These are phyloP conservation scores for Latrodectus hesperus DNA, from an alignment of 2,888 invertebrate species.

Conservation along the genomic window DNA sequence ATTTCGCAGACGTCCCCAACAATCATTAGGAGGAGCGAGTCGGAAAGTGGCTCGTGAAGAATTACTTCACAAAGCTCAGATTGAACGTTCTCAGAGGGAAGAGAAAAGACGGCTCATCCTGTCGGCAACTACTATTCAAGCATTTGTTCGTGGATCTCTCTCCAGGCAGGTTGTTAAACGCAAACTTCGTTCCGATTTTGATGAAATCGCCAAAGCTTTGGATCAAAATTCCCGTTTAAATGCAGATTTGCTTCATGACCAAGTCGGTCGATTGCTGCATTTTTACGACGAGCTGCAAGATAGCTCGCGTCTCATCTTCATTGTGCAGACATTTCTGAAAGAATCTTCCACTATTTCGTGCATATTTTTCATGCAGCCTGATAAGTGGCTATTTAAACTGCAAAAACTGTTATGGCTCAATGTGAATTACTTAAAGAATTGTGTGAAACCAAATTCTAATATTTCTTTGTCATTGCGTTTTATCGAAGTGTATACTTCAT, in stretches of 20 bases:
- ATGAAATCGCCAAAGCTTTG: conserved; percentile 75
- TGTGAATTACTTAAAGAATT: conserved; percentile 52
- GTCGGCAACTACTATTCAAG: conserved; percentile 88
- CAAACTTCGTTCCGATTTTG: conserved; percentile 82
- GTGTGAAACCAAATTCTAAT: conserved; percentile 48
- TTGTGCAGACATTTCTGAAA: conserved; percentile 60
- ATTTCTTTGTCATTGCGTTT: conserved; percentile 67
- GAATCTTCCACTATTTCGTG: conserved; percentile 21
- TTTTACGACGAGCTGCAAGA: conserved; percentile 84
- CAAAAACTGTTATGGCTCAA: conserved; percentile 56
- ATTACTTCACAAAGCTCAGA: conserved; percentile 86
- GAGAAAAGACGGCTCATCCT: conserved; percentile 76
- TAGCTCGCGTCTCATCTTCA: conserved; percentile 80
- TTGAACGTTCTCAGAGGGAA: conserved; percentile 90
- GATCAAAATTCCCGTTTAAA: conserved; percentile 74
- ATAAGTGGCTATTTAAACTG: conserved; percentile 55
- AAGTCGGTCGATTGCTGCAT: conserved; percentile 83
- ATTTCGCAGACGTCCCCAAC: conserved; percentile 88
- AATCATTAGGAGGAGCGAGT: conserved; percentile 87
- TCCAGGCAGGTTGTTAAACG: conserved; percentile 78
- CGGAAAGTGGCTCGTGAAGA: conserved; percentile 78
- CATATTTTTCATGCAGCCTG: conserved; percentile 17
- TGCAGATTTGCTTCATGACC: conserved; percentile 77
- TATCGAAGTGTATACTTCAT: conserved; percentile 68
- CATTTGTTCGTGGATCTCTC: conserved; percentile 85